phyloP scores from a whole-genome alignment of 2,888 invertebrate species.

The Plebejus melissa region DNA sequence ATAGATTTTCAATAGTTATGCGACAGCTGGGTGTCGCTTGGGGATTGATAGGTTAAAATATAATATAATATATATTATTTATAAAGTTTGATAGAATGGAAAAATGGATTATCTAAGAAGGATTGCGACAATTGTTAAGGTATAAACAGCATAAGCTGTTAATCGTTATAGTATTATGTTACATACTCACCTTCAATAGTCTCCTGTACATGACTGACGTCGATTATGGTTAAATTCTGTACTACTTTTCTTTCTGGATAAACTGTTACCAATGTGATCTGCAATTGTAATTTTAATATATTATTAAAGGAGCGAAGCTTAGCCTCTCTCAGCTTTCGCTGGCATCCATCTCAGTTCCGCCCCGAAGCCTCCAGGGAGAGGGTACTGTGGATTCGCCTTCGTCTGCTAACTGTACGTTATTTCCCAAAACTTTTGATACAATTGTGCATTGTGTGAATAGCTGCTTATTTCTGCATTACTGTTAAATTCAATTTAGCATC shows the following conservation, averaged over 20 bases:
- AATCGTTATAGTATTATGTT: background rate
- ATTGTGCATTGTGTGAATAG: constrained; percentile 1
- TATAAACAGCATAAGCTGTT: no score
- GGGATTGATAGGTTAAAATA: no score
- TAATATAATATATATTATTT: no score
- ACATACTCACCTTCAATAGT: constrained; percentile 3
- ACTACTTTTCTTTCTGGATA: constrained; percentile 25
- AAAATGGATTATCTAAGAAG: no score
- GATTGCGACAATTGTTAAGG: no score
- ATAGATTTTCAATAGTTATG: no score
- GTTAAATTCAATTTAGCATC: background rate
- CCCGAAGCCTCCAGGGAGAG: background rate
- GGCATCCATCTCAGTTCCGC: no score
- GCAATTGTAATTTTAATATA: background rate
- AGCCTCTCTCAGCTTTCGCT: no score
- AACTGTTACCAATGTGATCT: constrained; percentile 27
- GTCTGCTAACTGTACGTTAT: background rate
- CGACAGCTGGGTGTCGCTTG: no score
- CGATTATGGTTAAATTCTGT: constrained; percentile 24
- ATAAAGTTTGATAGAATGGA: no score
- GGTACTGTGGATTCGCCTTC: no score
- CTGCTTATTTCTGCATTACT: constrained; percentile 6
- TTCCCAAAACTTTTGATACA: constrained; percentile 1
- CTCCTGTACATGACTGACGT: constrained; percentile 9
- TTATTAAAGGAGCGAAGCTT: no score